A percentile compares a stretch with the other conserved stretches of the same genome.
These are phyloP conservation scores for Chloropsis hardwickii DNA, from an alignment of 2,113 vertebrate species.

Conservation along the genomic window DNA sequence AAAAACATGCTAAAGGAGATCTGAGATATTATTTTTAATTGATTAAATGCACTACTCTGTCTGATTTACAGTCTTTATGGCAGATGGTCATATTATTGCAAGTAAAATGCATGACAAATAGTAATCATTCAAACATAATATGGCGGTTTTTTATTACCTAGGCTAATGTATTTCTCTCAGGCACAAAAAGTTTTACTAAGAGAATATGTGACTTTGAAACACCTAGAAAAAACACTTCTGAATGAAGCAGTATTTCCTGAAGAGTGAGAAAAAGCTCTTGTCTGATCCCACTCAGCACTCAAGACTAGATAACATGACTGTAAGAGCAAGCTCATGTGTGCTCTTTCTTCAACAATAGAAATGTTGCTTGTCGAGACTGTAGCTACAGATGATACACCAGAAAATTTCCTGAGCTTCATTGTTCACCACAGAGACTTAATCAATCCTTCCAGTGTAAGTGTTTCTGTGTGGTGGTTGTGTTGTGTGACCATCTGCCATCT, in stretches of 20 bases:
- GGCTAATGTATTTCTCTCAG: not conserved
- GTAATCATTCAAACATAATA: not conserved
- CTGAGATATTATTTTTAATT: not conserved
- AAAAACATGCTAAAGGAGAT: not conserved
- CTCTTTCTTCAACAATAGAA: not conserved
- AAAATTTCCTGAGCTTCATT: constrained; percentile 10
- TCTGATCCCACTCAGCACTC: not conserved
- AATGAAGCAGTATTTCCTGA: not conserved
- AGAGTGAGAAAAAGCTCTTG: not conserved
- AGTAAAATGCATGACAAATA: not conserved
- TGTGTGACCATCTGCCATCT: constrained; percentile 46
- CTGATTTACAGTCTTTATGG: not conserved
- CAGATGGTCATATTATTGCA: not conserved
- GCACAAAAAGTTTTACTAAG: not conserved
- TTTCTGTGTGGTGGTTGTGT: constrained; percentile 41
- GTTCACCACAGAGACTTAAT: constrained; percentile 1
- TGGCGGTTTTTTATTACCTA: not conserved
- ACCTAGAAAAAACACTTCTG: not conserved
- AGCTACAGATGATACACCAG: constrained; percentile 23
- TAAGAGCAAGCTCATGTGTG: not conserved
- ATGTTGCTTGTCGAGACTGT: not conserved
- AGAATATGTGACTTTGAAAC: not conserved
- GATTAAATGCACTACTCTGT: not conserved
- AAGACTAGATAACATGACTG: not conserved
- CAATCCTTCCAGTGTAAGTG: constrained; percentile 30